These are phyloP conservation scores for Antitype chi DNA, from an alignment of 2,888 invertebrate genomes.

Conservation along the genomic window DNA sequence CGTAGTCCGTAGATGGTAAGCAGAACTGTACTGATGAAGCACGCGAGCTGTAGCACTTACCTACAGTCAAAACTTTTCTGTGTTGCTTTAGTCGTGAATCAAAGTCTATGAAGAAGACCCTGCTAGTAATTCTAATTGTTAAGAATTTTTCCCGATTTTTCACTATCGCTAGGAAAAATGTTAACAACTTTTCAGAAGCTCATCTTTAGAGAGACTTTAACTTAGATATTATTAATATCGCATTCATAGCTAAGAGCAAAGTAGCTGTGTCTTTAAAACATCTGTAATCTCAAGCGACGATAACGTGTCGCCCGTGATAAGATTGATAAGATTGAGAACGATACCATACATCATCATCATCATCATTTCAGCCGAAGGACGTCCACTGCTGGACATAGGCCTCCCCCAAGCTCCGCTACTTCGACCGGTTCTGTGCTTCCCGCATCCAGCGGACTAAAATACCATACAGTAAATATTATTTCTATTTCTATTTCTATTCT, in stretches of 20 bases:
- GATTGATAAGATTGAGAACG: not conserved
- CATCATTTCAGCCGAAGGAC: too few relatives aligned
- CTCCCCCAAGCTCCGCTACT: too few relatives aligned
- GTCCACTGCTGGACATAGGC: too few relatives aligned
- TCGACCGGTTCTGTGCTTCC: too few relatives aligned
- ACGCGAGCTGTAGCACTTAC: not conserved
- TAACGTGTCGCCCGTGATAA: not conserved
- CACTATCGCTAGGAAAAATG: too few relatives aligned
- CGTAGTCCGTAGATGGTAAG: constrained; percentile 1
- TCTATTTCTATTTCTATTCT: too few relatives aligned
- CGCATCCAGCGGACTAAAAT: too few relatives aligned
- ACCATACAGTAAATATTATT: too few relatives aligned
- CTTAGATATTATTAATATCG: not conserved
- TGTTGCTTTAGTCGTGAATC: not conserved
- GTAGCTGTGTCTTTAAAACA: not conserved
- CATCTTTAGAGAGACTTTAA: not conserved
- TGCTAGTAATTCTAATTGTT: not conserved
- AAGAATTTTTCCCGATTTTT: not conserved
- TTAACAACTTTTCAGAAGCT: not conserved
- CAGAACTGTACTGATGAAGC: not conserved
- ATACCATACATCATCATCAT: not conserved
- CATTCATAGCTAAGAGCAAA: not conserved
- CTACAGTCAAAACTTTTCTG: not conserved
- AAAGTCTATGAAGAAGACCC: not conserved
- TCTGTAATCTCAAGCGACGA: not conserved